Percentiles rank a stretch among this genome's conserved stretches.
phyloP scores from a whole-genome alignment of 2,797 vertebrate genomes.

The Sebastes minor region DNA sequence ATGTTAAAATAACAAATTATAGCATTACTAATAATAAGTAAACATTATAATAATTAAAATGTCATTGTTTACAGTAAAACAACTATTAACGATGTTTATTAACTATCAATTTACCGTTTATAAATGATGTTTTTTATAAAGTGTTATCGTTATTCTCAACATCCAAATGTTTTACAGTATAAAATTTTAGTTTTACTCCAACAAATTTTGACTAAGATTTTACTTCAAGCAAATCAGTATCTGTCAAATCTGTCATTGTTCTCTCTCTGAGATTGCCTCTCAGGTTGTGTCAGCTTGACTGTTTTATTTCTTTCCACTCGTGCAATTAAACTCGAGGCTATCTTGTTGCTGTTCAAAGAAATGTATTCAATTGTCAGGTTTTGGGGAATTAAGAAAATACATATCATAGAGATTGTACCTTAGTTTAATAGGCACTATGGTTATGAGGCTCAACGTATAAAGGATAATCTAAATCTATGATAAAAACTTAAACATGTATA shows the following conservation, averaged over 20 bases:
- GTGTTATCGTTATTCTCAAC: not conserved
- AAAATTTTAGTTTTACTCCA: not conserved
- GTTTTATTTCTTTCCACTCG: not conserved
- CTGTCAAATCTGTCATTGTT: not conserved
- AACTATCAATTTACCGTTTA: too few species aligned
- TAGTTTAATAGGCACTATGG: not conserved
- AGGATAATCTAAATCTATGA: not conserved
- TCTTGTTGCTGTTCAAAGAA: not conserved
- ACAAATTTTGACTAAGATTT: constrained; percentile 4
- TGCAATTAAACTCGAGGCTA: not conserved
- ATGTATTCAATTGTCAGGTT: not conserved
- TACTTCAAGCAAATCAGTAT: not conserved
- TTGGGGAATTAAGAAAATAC: not conserved
- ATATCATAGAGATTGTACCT: not conserved
- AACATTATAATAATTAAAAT: too few species aligned
- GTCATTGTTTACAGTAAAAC: too few species aligned
- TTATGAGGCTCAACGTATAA: not conserved
- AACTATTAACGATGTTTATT: too few species aligned
- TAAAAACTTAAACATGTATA: not conserved
- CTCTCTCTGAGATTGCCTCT: not conserved
- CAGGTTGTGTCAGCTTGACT: not conserved
- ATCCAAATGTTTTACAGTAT: not conserved
- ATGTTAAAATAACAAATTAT: too few species aligned
- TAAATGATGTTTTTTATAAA: not conserved
- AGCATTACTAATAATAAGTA: too few species aligned